Evolutionary conservation across 2,888 invertebrate genomes (phyloP), one percentile per base, ranked within the genome.

Genomic region (Mythimna pallens): DNA sequence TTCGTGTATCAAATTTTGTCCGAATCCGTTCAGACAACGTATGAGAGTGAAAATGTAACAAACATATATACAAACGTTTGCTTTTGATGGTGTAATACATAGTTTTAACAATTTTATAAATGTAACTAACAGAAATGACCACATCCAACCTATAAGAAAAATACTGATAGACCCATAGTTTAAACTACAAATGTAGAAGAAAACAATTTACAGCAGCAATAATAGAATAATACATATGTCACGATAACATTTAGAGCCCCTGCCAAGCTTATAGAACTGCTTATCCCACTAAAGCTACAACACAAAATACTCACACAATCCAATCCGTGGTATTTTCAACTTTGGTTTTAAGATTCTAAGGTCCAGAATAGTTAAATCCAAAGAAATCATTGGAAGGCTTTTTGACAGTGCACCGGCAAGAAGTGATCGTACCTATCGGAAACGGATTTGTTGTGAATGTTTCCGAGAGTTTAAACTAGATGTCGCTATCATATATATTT

Each of bases 361-460:
- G 85, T 88, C 87, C 89, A 84, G 82, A 79, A 83, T 87, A 87
- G 61, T 82, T 87, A 87, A 89, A 89, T 79, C 83, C 86, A 76
- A 89, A 90, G 64, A 86, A 85, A 87, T 91, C 89, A 78, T 81
- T 77, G 34, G 90, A 87, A 68, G 92, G 92, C 72, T 91, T 91
- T 82, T 87, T 86, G 80, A 94, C 82, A 74, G 88, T 88, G 88
- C 94, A 94, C 83, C 90, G 91, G 91, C 94, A 94, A 82, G 93
- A 88, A 77, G 92, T 93, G 87, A 89, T 81, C 79, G 89, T 85
- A 90, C 92, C 93, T 92, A 92, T 77, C 84, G 83, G 71, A 85
- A 86, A 87, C 78, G 82, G 81, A 90, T 88, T 88, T 85, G 74
- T 85, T 86, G 82, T 81, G 78, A 86, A 84, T 86, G 82, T 78